Base-by-base conservation (phyloP, 2,797 vertebrate genomes). In the Pempheris klunzingeri region DNA sequence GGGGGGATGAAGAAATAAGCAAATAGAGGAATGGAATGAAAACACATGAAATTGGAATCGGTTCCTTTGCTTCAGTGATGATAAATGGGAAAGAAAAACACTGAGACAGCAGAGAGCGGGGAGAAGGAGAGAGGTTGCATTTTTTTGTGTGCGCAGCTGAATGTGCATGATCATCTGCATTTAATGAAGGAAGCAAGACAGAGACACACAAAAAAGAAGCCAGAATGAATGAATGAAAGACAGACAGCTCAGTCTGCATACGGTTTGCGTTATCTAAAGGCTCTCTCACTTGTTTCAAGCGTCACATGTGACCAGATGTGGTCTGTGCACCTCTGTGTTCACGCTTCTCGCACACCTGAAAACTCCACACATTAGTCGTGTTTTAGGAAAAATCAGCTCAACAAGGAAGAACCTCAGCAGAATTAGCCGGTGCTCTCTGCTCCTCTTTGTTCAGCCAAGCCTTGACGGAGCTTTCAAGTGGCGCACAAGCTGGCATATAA, bases 21-120 rank as follows among this genome's bases (percentile, higher is more conserved):
- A 88, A 92, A 92, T 78, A 74, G 81, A 92, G 63, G 82, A 87
- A 89, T 50, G 69, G 76, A 88, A 88, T 76, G 84, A 91, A 91
- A 92, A 90, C 88, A 85, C 63, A 77, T 90, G 78, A 86, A 84
- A 90, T 80, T 84, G 82, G 80, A 92, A 89, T 89, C 32, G 43
- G 84, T 85, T 90, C 84, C 78, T 88, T 85, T 88, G 86, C 82
- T 86, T 88, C 79, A 74, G 77, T 76, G 87, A 90, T 90, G 90
- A 92, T 88, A 78, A 91, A 93, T 88, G 87, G 81, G 82, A 70
- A 71, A 81, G 85, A 90, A 87, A 92, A 84, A 84, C 87, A 90
- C 83, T 79, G 77, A 91, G 88, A 84, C 83, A 88, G 85, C 87
- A 84, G 58, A 60, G 77, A 80, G 75, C n/a, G 28, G 43, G 55